Evolutionary conservation across 1,140 invertebrate genomes (phyloP).

Genomic region (Neotoxoptera formosana): DNA sequence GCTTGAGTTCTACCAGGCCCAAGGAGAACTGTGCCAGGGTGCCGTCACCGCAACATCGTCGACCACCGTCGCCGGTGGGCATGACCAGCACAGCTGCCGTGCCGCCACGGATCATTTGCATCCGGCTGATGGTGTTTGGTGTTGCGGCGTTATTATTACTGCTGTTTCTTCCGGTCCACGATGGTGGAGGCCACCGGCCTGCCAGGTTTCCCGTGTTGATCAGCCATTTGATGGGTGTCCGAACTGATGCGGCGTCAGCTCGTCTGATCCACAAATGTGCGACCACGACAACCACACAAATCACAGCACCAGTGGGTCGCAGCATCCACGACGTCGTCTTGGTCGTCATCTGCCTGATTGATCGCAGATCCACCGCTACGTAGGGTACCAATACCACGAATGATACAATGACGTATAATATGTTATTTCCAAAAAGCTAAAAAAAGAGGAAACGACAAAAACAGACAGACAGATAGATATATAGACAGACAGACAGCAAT

Average conservation of each 20-base stretch:
- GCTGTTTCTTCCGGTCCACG: background rate
- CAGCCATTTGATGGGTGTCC: background rate
- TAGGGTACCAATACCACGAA: too few relatives aligned
- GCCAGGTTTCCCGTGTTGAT: slow-evolving; percentile 11
- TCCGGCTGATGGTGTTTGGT: background rate
- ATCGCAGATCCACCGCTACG: background rate
- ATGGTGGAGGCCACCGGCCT: background rate
- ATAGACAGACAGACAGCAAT: too few relatives aligned
- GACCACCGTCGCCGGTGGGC: background rate
- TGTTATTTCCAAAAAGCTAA: too few relatives aligned
- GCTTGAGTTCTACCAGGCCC: background rate
- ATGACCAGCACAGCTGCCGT: background rate
- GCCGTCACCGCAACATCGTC: too few relatives aligned
- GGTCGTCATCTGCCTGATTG: background rate
- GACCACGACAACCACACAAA: background rate
- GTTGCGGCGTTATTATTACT: background rate
- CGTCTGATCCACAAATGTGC: background rate
- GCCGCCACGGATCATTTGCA: slow-evolving; percentile 13
- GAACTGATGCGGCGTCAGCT: background rate
- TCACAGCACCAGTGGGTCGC: background rate
- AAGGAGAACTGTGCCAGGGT: background rate
- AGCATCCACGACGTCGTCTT: background rate
- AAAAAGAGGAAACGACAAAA: too few relatives aligned
- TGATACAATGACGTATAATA: too few relatives aligned
- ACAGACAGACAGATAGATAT: background rate